Evolutionary conservation across 2,113 vertebrate genomes (phyloP).

Genomic region (Tenebrosternarchus preto): DNA sequence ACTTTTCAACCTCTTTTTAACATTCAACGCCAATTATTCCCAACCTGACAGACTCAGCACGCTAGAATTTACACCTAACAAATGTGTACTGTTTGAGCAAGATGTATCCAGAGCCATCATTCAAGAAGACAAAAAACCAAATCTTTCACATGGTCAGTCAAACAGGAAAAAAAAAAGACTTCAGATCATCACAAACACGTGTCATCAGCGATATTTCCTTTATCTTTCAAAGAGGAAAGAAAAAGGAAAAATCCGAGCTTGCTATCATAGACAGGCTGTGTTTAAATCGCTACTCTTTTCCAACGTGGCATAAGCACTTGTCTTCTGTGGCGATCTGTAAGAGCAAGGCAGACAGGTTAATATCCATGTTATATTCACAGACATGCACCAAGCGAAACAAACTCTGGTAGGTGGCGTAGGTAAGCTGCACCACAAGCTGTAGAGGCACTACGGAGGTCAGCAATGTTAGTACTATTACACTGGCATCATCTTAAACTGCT

Average conservation of each 20-base stretch:
- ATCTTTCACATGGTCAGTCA: slow-evolving; percentile 46
- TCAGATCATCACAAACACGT: slow-evolving; percentile 49
- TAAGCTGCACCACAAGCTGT: slow-evolving; percentile 45
- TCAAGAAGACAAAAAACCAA: slow-evolving; percentile 49
- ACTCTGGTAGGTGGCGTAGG: slow-evolving; percentile 50
- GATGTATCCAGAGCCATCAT: slow-evolving; percentile 76
- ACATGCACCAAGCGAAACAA: slow-evolving; percentile 48
- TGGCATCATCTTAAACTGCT: too few relatives aligned
- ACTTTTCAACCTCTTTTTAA: not conserved
- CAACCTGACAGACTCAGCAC: not conserved
- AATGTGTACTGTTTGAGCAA: slow-evolving; percentile 69
- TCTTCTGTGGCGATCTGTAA: slow-evolving; percentile 88
- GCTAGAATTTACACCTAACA: not conserved
- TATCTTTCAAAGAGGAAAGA: slow-evolving; percentile 43
- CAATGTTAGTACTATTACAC: slow-evolving; percentile 24
- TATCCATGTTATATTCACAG: slow-evolving; percentile 66
- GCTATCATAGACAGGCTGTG: slow-evolving; percentile 48
- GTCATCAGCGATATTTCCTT: slow-evolving; percentile 53
- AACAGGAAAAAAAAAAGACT: slow-evolving; percentile 47
- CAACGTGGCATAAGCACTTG: slow-evolving; percentile 71
- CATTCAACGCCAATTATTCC: not conserved
- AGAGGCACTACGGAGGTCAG: slow-evolving; percentile 40
- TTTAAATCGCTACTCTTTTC: slow-evolving; percentile 76
- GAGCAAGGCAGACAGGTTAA: slow-evolving; percentile 99
- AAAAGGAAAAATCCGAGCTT: slow-evolving; percentile 55